These are phyloP conservation scores for Lepidothrix coronata DNA, from an alignment of 2,113 vertebrate species.

Conservation along the genomic window DNA sequence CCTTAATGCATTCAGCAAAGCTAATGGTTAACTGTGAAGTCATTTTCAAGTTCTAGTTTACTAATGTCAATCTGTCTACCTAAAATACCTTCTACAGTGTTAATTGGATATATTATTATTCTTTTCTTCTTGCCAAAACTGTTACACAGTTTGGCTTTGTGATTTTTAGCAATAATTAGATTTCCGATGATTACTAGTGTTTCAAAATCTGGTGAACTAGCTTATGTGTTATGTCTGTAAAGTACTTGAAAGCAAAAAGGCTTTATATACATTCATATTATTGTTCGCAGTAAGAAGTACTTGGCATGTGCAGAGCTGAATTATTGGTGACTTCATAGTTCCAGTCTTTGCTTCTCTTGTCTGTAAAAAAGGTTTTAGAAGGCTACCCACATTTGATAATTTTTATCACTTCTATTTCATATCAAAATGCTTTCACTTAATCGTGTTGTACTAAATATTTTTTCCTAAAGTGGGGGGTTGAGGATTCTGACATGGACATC, in stretches of 20 bases:
- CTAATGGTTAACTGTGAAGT: neutral
- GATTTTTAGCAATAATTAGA: neutral
- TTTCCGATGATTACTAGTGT: neutral
- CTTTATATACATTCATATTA: neutral
- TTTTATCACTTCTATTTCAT: neutral
- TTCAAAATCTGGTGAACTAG: neutral
- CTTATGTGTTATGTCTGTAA: neutral
- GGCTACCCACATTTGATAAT: neutral
- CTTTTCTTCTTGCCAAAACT: neutral
- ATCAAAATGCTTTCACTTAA: neutral
- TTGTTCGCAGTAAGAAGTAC: neutral
- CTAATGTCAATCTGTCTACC: neutral
- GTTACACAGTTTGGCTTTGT: neutral
- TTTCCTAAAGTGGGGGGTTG: neutral
- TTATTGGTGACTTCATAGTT: neutral
- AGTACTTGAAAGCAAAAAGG: neutral
- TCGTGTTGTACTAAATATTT: neutral
- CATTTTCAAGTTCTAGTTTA: neutral
- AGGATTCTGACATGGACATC: neutral
- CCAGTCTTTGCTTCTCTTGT: neutral
- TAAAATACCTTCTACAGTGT: neutral
- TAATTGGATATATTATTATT: conserved; percentile 19
- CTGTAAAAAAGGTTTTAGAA: neutral
- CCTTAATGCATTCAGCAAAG: neutral
- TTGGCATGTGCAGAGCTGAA: neutral